Evolutionary conservation across 2,888 invertebrate species (phyloP).

Genomic region (Bembecia ichneumoniformis): DNA sequence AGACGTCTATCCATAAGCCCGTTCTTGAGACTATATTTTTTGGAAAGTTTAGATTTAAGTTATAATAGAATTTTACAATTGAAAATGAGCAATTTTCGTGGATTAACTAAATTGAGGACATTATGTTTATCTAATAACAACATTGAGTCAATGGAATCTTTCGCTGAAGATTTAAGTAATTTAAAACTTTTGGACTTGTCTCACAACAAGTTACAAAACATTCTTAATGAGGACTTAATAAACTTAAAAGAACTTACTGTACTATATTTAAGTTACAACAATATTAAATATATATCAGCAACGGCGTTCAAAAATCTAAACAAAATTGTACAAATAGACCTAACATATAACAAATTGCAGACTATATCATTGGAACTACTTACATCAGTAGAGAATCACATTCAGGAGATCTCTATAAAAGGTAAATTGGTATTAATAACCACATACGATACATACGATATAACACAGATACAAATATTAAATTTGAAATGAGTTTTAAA

Average conservation of each 20-base stretch:
- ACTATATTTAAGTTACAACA: constrained; percentile 84
- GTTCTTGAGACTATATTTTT: constrained; percentile 80
- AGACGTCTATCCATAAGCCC: constrained; percentile 87
- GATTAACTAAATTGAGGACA: constrained; percentile 79
- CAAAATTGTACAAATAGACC: constrained; percentile 82
- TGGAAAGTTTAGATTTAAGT: constrained; percentile 86
- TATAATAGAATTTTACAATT: constrained; percentile 85
- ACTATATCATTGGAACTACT: constrained; percentile 84
- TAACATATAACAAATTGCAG: constrained; percentile 87
- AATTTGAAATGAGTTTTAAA: background rate
- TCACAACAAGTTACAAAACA: constrained; percentile 84
- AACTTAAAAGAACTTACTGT: constrained; percentile 84
- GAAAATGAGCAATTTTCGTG: constrained; percentile 87
- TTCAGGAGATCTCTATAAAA: constrained; percentile 84
- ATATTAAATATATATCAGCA: constrained; percentile 83
- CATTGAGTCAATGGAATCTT: constrained; percentile 85
- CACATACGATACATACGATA: background rate
- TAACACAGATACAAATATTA: too few relatives aligned
- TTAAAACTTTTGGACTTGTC: constrained; percentile 87
- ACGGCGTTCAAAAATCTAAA: constrained; percentile 85
- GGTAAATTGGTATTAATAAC: constrained; percentile 68
- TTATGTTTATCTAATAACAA: constrained; percentile 89
- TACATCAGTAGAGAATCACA: constrained; percentile 85
- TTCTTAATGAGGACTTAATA: constrained; percentile 83
- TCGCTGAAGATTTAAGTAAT: constrained; percentile 81